Evolutionary conservation across 2,888 invertebrate genomes (phyloP), one percentile per base, ranked within the genome.

Genomic region (Barypeithes pellucidus): DNA sequence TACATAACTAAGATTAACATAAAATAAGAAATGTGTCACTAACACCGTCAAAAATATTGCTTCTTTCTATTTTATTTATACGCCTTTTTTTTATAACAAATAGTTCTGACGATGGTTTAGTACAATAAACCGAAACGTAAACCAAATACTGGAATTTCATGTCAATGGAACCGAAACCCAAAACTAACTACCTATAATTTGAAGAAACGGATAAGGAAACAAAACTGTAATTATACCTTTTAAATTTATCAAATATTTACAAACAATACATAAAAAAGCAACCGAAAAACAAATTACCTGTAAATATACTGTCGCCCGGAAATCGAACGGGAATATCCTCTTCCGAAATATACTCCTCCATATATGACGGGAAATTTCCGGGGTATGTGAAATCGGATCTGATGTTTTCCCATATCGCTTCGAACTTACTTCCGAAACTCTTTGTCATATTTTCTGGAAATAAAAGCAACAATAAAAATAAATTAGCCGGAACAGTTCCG

Each of bases 331-430:
- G 74, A 5, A 81, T 75, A 57, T 89, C 89, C 76, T 92, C 91
- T 80, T 92, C 92, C 73, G 91, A 90, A 72, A 91, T 90, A 80
- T 93, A 93, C 81, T 94, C 93, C 81, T 93, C 93, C 77, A 91
- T 89, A 80, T 92, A 93, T 16, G 91, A 88, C 9, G 92, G 91
- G 77, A 92, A 87, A 83, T 91, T 92, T 50, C 90, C 91, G 2
- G 92, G 91, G 82, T 92, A 92, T 7, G 90, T 90, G 79, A 91
- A 90, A 84, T 93, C 92, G 57, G 91, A 89, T 36, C 91, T 91
- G 81, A 91, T 91, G 76, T 89, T 90, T 80, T 92, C 91, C 91
- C 90, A 92, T 75, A 93, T 86, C 77, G 92, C 91, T 80, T 90
- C 90, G 82, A 92, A 90, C 81, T 92, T 90, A 63, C 90, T 88